Percentiles rank a stretch among this genome's conserved stretches.
These are phyloP conservation scores for Anas georgica DNA, from an alignment of 2,797 vertebrate species.

Conservation along the genomic window DNA sequence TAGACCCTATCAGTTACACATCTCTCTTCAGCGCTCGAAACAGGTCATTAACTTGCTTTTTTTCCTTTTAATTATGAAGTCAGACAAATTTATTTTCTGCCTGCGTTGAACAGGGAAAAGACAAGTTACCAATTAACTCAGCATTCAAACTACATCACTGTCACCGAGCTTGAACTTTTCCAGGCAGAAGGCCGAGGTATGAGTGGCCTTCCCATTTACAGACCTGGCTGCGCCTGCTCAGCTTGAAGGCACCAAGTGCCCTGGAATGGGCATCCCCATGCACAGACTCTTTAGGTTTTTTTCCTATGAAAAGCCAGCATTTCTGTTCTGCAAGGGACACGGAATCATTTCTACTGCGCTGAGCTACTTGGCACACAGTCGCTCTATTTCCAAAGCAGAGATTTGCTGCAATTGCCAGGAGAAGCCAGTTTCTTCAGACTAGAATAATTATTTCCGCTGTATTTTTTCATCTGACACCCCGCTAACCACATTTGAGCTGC, in stretches of 20 bases:
- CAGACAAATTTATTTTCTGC: not conserved
- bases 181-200: not conserved
- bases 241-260: not conserved
- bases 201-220: accelerated
- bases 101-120: not conserved
- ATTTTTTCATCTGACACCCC: not conserved
- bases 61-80: not conserved
- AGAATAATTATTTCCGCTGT: not conserved
- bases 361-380: not conserved
- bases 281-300: not conserved
- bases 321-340: not conserved
- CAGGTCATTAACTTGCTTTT: not conserved
- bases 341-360: not conserved
- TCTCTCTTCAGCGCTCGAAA: not conserved
- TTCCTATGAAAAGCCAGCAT: not conserved
- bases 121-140: not conserved
- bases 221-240: not conserved
- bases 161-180: not conserved
- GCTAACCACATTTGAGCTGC: not conserved
- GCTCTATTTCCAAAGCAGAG: not conserved
- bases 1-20: not conserved
- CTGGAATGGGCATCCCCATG: accelerated
- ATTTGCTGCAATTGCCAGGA: not conserved
- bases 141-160: not conserved
- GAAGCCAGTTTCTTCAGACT: not conserved